These are phyloP conservation scores for Carterocephalus palaemon DNA, from an alignment of 2,888 invertebrate genomes.

Conservation along the genomic window DNA sequence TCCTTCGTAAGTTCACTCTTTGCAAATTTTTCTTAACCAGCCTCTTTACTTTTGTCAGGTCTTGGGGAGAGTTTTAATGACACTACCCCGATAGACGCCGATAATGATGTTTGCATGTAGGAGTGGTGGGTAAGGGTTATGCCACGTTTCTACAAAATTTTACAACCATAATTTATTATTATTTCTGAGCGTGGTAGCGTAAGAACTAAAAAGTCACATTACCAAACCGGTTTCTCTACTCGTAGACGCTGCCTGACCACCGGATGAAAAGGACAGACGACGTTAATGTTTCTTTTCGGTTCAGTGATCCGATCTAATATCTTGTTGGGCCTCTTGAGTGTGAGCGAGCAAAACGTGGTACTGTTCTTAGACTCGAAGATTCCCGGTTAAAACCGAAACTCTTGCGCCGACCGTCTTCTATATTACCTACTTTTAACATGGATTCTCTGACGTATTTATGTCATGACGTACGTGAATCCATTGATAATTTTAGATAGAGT, in stretches of 20 bases:
- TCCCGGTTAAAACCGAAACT: slow-evolving; percentile 53
- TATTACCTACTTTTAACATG: slow-evolving; percentile 32
- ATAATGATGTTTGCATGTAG: no score
- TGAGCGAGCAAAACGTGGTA: slow-evolving; percentile 43
- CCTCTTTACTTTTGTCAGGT: no score
- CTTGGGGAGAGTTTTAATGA: no score
- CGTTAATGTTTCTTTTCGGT: slow-evolving; percentile 68
- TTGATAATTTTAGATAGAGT: slow-evolving; percentile 48
- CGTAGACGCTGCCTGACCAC: slow-evolving; percentile 43
- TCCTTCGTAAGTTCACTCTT: no score
- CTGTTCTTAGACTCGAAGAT: slow-evolving; percentile 47
- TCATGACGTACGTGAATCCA: slow-evolving; percentile 63
- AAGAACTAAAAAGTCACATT: slow-evolving; percentile 63
- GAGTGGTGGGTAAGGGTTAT: no score
- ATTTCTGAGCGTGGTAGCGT: no score
- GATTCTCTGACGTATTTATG: slow-evolving; percentile 49
- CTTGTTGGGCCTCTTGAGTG: slow-evolving; percentile 39
- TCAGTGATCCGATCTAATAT: slow-evolving; percentile 67
- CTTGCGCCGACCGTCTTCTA: slow-evolving; percentile 52
- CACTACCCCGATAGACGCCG: no score
- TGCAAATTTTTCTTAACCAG: no score
- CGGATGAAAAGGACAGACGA: slow-evolving; percentile 55
- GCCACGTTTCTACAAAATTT: no score
- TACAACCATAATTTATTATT: no score
- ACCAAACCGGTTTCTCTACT: slow-evolving; percentile 60